These are phyloP conservation scores for Cotesia vestalis DNA, from an alignment of 1,140 invertebrate genomes.

Conservation along the genomic window DNA sequence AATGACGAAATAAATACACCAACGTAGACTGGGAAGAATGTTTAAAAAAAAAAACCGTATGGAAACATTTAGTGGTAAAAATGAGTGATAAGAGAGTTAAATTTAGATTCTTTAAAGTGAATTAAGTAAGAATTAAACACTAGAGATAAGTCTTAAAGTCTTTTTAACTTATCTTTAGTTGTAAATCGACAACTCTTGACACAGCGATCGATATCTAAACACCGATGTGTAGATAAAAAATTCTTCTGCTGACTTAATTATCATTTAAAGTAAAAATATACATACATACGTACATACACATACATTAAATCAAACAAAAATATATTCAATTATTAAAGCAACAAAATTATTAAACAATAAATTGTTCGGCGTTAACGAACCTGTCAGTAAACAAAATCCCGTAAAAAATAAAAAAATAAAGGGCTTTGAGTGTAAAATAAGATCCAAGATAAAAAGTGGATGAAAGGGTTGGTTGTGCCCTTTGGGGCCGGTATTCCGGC, in stretches of 20 bases:
- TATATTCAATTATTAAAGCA: no score
- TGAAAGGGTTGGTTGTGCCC: slow-evolving; percentile 12
- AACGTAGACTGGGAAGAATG: not conserved
- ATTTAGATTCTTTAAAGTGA: slow-evolving; percentile 11
- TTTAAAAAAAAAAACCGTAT: not conserved
- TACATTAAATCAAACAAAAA: no score
- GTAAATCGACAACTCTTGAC: slow-evolving; percentile 1
- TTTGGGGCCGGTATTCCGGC: not conserved
- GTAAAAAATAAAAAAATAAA: not conserved
- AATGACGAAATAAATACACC: no score
- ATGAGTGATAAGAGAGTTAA: not conserved
- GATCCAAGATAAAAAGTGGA: not conserved
- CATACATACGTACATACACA: no score
- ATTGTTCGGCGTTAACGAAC: not conserved
- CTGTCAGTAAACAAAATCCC: slow-evolving; percentile 6
- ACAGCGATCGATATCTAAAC: slow-evolving; percentile 10
- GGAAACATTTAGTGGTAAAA: slow-evolving; percentile 2
- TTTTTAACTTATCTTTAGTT: slow-evolving; percentile 3
- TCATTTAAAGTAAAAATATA: not conserved
- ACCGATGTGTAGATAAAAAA: not conserved
- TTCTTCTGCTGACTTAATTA: slow-evolving; percentile 1
- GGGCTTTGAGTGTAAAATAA: not conserved
- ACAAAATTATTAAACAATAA: not conserved
- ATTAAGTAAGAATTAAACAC: slow-evolving; percentile 12
- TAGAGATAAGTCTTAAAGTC: slow-evolving; percentile 8